Evolutionary conservation across 2,113 vertebrate species (phyloP).

Genomic region (Amazona vittata): DNA sequence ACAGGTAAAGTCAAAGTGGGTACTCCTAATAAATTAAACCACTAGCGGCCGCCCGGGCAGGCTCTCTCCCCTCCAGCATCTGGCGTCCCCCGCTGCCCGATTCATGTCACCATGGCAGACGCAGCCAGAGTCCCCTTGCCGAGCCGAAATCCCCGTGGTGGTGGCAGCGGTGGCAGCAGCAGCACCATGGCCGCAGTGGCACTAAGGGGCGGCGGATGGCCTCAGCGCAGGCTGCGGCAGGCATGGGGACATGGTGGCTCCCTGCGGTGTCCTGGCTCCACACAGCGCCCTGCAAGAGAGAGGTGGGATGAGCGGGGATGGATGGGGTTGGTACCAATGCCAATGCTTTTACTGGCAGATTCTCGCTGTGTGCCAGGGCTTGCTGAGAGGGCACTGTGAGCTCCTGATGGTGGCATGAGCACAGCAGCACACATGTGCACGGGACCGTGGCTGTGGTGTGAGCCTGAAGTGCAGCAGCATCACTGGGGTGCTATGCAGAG

Average conservation of each 20-base stretch:
- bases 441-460: fast-evolving
- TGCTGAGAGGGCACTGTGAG: background rate
- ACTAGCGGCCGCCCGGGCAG: constrained; percentile 35
- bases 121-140: constrained; percentile 75
- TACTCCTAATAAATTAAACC: constrained; percentile 70
- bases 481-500: fast-evolving
- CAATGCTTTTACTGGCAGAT: fast-evolving
- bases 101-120: constrained; percentile 99
- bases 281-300: background rate
- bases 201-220: background rate
- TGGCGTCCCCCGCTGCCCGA: constrained; percentile 72
- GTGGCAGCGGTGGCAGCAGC: background rate
- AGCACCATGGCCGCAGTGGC: constrained; percentile 60
- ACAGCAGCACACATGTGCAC: fast-evolving
- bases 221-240: background rate
- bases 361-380: fast-evolving
- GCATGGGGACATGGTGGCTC: constrained; percentile 9
- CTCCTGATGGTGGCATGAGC: fast-evolving
- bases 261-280: background rate
- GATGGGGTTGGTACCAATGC: fast-evolving
- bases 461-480: background rate
- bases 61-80: constrained; percentile 46
- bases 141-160: constrained; percentile 64
- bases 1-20: background rate
- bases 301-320: background rate